A percentile compares a stretch with the other conserved stretches of the same genome.
Conservation (phyloP, 2,113 vertebrate species). For the Alethe diademata region DNA sequence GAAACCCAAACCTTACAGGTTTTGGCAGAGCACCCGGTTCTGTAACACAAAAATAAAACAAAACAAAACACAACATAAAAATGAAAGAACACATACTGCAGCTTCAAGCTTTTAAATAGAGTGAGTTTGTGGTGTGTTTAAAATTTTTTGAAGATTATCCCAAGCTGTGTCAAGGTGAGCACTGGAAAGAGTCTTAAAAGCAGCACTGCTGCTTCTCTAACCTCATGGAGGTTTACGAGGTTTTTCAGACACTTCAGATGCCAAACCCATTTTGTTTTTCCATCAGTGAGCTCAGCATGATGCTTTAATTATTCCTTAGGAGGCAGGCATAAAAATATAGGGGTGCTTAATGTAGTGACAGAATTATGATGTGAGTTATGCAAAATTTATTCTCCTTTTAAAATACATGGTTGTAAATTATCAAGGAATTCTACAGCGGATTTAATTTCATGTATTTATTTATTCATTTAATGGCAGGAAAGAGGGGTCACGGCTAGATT, state of each 20-base stretch:
- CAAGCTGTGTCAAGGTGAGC: not conserved
- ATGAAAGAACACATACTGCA: not conserved
- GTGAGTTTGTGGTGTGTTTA: not conserved
- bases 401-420: not conserved
- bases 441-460: not conserved
- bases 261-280: conserved; percentile 24
- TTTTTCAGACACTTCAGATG: not conserved
- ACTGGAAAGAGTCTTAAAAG: not conserved
- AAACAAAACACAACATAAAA: not conserved
- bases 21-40: not conserved
- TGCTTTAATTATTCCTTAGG: not conserved
- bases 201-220: not conserved
- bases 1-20: not conserved
- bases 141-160: not conserved
- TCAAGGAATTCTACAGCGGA: not conserved
- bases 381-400: not conserved
- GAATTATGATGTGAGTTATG: not conserved
- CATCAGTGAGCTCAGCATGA: not conserved
- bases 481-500: not conserved
- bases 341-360: not conserved
- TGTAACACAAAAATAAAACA: not conserved
- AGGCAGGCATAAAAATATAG: not conserved
- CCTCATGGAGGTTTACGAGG: not conserved
- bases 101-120: not conserved
- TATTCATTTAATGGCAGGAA: not conserved